Evolutionary conservation across 1,140 invertebrate species (phyloP).

Genomic region (Pseudobourletiella spinata): DNA sequence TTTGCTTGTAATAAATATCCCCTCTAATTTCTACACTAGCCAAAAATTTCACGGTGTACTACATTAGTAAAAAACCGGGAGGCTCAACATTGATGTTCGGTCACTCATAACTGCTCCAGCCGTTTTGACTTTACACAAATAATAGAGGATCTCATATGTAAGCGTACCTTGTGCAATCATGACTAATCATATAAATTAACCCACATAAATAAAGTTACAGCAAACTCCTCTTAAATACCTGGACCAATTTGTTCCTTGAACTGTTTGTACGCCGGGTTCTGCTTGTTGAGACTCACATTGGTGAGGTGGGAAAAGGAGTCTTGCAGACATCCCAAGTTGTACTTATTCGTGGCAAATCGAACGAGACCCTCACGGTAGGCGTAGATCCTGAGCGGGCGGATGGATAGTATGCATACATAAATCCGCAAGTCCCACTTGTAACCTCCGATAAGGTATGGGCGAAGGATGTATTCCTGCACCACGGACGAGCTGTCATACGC

Average conservation of each 20-base stretch:
- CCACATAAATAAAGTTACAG: too few relatives aligned
- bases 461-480: slow-evolving; percentile 74
- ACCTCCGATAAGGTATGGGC: slow-evolving; percentile 71
- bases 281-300: slow-evolving; percentile 76
- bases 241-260: slow-evolving; percentile 64
- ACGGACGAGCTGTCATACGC: slow-evolving; percentile 58
- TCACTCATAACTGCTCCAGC: too few relatives aligned
- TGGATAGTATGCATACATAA: slow-evolving; percentile 75
- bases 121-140: too few relatives aligned
- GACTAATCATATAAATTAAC: too few relatives aligned
- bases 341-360: slow-evolving; percentile 77
- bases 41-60: too few relatives aligned
- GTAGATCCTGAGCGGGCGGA: slow-evolving; percentile 69
- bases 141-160: too few relatives aligned
- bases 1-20: too few relatives aligned
- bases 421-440: slow-evolving; percentile 79
- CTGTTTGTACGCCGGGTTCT: slow-evolving; percentile 47
- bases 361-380: slow-evolving; percentile 72
- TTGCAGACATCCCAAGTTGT: slow-evolving; percentile 64
- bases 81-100: too few relatives aligned
- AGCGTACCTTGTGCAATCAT: too few relatives aligned
- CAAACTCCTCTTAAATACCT: too few relatives aligned
- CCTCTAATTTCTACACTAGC: too few relatives aligned
- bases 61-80: too few relatives aligned
- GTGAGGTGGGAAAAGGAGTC: slow-evolving; percentile 84